Percentiles rank a stretch among this genome's conserved stretches.
Evolutionary conservation across 2,113 vertebrate species (phyloP).

Genomic region (Alouatta palliata): DNA sequence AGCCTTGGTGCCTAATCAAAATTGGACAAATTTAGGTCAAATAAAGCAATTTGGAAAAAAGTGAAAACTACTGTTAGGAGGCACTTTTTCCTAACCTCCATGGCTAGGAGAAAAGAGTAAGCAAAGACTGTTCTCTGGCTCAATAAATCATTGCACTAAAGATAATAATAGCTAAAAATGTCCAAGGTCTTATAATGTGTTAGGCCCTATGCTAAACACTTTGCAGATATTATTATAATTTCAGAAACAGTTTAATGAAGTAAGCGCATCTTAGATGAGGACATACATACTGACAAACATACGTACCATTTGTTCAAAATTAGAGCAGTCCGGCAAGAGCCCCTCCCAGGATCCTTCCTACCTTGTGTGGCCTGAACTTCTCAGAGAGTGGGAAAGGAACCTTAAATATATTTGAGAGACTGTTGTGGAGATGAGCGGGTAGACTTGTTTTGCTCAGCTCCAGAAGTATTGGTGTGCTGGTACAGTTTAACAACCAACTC

Average conservation of each 20-base stretch:
- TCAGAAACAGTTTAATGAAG: neutral
- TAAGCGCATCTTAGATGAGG: neutral
- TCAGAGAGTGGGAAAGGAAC: fast-evolving
- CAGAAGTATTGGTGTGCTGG: neutral
- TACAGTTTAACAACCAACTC: neutral
- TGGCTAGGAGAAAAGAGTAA: neutral
- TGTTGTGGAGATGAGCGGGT: neutral
- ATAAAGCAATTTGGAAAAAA: neutral
- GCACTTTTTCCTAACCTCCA: neutral
- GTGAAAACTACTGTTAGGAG: neutral
- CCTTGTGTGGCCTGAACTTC: neutral
- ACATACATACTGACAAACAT: neutral
- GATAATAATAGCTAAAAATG: neutral
- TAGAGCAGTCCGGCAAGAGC: neutral
- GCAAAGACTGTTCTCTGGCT: neutral
- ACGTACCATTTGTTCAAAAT: neutral
- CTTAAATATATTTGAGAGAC: neutral
- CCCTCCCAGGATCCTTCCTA: neutral
- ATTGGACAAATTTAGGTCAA: neutral
- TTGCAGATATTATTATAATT: neutral
- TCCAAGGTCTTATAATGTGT: neutral
- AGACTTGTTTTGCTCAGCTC: neutral
- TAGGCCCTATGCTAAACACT: neutral
- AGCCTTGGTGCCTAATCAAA: neutral
- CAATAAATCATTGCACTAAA: neutral